Evolutionary conservation across 2,113 vertebrate species (phyloP).

Genomic region (Lagenorhynchus albirostris): DNA sequence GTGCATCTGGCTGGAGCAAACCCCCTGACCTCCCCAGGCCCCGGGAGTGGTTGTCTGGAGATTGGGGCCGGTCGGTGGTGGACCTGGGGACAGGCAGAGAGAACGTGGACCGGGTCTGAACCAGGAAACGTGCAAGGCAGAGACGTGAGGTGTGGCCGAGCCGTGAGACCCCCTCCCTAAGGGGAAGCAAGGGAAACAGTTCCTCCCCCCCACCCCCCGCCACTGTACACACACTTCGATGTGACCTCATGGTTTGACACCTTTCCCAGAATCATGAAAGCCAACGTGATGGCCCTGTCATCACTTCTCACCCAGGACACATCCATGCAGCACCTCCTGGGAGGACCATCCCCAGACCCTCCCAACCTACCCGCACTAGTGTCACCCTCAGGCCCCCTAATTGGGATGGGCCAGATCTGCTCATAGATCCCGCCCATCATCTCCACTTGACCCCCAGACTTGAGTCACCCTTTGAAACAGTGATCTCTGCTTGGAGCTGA

Average conservation of each 20-base stretch:
- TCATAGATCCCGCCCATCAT: background rate
- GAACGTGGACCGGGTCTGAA: background rate
- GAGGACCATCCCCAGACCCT: background rate
- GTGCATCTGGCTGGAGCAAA: background rate
- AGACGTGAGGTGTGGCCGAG: background rate
- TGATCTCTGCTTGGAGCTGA: background rate
- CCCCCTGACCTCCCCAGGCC: background rate
- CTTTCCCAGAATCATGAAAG: background rate
- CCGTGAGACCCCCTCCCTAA: background rate
- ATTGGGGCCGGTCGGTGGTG: background rate
- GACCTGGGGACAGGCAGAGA: background rate
- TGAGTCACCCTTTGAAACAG: constrained; percentile 3
- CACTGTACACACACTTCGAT: background rate
- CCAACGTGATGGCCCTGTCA: background rate
- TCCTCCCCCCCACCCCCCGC: too few species aligned
- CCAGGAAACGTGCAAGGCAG: background rate
- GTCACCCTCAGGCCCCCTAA: background rate
- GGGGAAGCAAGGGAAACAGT: background rate
- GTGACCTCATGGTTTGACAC: background rate
- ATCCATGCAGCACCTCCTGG: background rate
- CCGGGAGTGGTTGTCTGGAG: background rate
- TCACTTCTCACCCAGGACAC: background rate
- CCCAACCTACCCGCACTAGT: background rate
- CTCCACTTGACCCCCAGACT: background rate
- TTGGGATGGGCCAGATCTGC: background rate